Evolutionary conservation across 1,140 invertebrate species (phyloP), one percentile per base, ranked within the genome.

Genomic region (Platyura marginata): DNA sequence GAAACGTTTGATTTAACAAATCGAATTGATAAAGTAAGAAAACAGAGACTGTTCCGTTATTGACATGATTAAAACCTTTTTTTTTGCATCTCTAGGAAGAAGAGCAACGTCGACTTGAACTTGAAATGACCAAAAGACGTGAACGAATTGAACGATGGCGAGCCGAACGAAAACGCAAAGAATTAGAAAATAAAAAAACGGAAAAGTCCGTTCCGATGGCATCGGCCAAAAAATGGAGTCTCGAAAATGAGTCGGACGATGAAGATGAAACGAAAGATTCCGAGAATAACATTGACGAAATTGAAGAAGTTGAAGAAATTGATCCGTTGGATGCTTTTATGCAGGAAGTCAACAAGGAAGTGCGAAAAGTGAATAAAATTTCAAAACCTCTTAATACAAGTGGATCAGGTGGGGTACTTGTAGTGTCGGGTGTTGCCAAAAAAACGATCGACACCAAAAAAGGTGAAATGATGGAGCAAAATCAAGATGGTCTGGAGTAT

Each of bases 271-370:
- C 51, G n/a, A 46, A 42, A 38, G 52, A 46, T 34, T 21, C 6
- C 19, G 21, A 40, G 15, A 34, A 40, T 13, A n/a, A 25, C 6
- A 19, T 18, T 4, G 33, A 22, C 38, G 22, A 41, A 2, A 35
- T 21, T 36, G 22, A 32, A 23, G 55, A 56, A 52, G 66, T 66
- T 47, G 70, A 90, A 47, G 90, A 95, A 62, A 76, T 93, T 38
- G 93, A 98, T 71, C 89, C 93, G 11, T 64, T 98, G 5, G 92
- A 98, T 75, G 92, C 91, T 6, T 98, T 85, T 56, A 98, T 98
- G 94, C 74, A 81, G 59, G 87, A 73, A 61, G 70, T 73, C 39
- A 65, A 67, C 49, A 67, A 78, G 66, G 89, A 95, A 71, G 89
- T 94, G 13, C 70, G 86, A n/a, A 86, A 90, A 62, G 82, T 91